Conservation (phyloP, 2,797 vertebrate species). For the Alcedo quadribrachys region DNA sequence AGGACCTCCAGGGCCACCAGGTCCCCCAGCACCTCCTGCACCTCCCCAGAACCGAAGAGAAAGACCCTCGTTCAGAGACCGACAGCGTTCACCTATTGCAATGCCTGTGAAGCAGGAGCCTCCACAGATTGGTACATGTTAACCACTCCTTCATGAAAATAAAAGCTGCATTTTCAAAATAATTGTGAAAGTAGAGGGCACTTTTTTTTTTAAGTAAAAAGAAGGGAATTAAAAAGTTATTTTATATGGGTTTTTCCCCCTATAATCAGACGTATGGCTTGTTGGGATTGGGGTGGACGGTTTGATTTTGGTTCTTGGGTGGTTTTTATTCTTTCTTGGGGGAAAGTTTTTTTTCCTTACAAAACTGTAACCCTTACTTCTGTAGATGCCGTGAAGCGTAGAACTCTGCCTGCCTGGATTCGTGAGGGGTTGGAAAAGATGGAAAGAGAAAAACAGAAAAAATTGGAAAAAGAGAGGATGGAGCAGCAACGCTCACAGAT, state of each 20-base stretch:
- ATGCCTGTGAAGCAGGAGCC: constrained; percentile 93
- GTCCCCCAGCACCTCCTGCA: constrained; percentile 85
- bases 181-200: neutral
- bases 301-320: neutral
- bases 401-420: constrained; percentile 97
- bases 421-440: constrained; percentile 98
- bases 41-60: constrained; percentile 94
- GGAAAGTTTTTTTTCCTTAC: neutral
- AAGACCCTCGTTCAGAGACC: constrained; percentile 91
- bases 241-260: neutral
- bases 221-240: neutral
- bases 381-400: constrained; percentile 94
- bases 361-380: constrained; percentile 21
- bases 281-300: neutral
- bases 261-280: neutral
- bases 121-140: constrained; percentile 88
- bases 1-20: constrained; percentile 87
- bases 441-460: constrained; percentile 98
- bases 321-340: neutral
- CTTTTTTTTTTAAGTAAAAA: neutral
- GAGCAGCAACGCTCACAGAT: constrained; percentile 93
- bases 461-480: constrained; percentile 93
- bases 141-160: constrained; percentile 52
- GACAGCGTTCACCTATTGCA: constrained; percentile 92
- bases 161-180: neutral